These are phyloP conservation scores for Cygnus buccinator DNA, from an alignment of 2,113 vertebrate genomes.

Conservation along the genomic window DNA sequence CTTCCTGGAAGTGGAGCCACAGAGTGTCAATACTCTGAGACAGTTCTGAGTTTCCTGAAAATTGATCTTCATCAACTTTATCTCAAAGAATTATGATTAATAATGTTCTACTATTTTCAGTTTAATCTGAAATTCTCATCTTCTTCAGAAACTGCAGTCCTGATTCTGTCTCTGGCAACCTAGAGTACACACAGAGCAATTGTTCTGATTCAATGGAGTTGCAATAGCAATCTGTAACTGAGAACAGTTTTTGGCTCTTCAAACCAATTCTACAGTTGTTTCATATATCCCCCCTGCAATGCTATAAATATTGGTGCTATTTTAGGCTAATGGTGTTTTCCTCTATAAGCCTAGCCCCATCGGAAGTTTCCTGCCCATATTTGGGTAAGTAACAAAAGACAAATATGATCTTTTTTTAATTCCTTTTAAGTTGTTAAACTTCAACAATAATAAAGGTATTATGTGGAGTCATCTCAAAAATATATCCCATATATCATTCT, in stretches of 20 bases:
- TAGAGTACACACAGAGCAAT: neutral
- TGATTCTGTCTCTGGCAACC: neutral
- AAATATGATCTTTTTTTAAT: slow-evolving; percentile 21
- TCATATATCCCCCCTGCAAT: neutral
- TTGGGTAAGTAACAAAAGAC: slow-evolving; percentile 55
- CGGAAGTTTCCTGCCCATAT: slow-evolving; percentile 53
- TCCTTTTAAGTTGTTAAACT: slow-evolving; percentile 63
- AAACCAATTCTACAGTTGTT: neutral
- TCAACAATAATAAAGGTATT: slow-evolving; percentile 71
- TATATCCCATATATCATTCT: slow-evolving; percentile 71
- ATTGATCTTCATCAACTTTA: neutral
- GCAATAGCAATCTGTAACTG: neutral
- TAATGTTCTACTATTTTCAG: neutral
- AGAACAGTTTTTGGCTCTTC: slow-evolving; percentile 9
- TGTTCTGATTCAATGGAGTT: neutral
- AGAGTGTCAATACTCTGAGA: neutral
- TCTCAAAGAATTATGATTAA: neutral
- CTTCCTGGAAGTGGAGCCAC: neutral
- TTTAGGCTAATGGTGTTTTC: neutral
- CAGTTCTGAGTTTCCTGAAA: neutral
- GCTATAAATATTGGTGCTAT: slow-evolving; percentile 23
- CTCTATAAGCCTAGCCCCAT: neutral
- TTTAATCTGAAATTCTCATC: slow-evolving; percentile 14
- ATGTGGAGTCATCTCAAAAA: slow-evolving; percentile 72
- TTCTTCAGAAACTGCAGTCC: neutral